A percentile compares a stretch with the other conserved stretches of the same genome.
Conservation (phyloP, 2,888 invertebrate species). For the Agrotis puta region DNA sequence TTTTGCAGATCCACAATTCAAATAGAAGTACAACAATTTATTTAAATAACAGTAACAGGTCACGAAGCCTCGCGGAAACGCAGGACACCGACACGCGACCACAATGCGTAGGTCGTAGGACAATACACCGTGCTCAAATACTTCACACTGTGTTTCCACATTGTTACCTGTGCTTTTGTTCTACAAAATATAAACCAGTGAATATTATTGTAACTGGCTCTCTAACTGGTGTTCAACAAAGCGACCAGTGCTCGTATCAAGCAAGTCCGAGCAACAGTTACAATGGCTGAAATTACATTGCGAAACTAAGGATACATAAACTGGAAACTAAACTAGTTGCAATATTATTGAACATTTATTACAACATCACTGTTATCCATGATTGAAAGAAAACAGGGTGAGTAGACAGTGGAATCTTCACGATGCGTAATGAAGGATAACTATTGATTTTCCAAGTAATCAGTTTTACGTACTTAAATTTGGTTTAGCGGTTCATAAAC, state of each 20-base stretch:
- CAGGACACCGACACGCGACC: conserved; percentile 40
- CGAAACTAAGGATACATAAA: conserved; percentile 33
- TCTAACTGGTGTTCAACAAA: conserved; percentile 62
- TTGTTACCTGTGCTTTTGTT: conserved; percentile 82
- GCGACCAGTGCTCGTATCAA: conserved; percentile 51
- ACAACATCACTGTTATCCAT: conserved; percentile 11
- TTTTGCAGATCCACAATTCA: conserved; percentile 34
- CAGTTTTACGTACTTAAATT: conserved; percentile 32
- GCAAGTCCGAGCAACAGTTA: conserved; percentile 48
- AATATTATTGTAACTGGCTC: conserved; percentile 60
- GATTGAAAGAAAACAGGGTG: conserved; percentile 20
- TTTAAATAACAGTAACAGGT: conserved; percentile 39
- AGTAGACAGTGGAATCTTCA: conserved; percentile 24
- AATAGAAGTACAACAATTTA: conserved; percentile 10
- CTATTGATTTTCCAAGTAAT: conserved; percentile 29
- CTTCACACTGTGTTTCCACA: conserved; percentile 70
- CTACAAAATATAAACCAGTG: conserved; percentile 68
- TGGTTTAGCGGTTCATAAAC: conserved; percentile 36
- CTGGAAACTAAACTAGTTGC: conserved; percentile 16
- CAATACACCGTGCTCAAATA: conserved; percentile 64
- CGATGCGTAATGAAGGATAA: conserved; percentile 21
- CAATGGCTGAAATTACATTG: conserved; percentile 38
- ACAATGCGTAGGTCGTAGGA: conserved; percentile 64
- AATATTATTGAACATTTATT: conserved; percentile 12
- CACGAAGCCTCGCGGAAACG: conserved; percentile 37